Base-by-base conservation (phyloP, 2,888 invertebrate genomes). In the Brassicogethes aeneus region DNA sequence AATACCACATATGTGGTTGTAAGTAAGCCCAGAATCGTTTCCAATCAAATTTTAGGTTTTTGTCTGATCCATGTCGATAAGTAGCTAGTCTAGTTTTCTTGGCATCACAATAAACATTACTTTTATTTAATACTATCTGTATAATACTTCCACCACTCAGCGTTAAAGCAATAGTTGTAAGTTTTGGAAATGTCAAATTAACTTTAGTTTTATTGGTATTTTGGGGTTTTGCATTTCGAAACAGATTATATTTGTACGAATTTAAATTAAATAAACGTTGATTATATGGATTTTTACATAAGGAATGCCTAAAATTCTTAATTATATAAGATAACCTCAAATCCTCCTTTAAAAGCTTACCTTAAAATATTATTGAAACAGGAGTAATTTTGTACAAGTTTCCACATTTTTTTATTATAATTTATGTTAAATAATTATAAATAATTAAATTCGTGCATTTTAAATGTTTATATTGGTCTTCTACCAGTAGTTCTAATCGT, bases 31-130 rank as follows among this genome's bases (percentile, higher is more conserved):
- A 77, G 46, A 93, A 79, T 45, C 75, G 77, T 14, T 65, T 70
- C 90, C 90, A 92, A 59, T 89, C 84, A 69, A 92, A 91, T 46
- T 75, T 72, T 1, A 73, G 63, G 50, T 74, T 72, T 39, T 76
- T 75, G 36, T 73, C 72, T 16, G 65, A 43, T 17, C 36, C 38
- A 38, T 50, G 50, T 41, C 45, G 50, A 46, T 60, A 68, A n/a
- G 64, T 65, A 5, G 50, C 56, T 48, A 68, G 46, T 46, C 69
- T 55, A 5, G 62, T 57, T 40, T 55, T 54, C 3, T 51, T 45
- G n/a, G 55, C 49, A 40, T 62, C 54, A 45, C 67, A 68, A 16
- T 57, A 44, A 16, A 43, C 60, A 40, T 46, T 44, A 41, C 55
- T 57, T 39, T 52, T 57, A 34, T 45, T 37, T n/a, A 51, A 7